Percentiles rank a stretch among this genome's conserved stretches.
Conservation (phyloP, 1,140 invertebrate species). For the Elymnias hypermnestra region DNA sequence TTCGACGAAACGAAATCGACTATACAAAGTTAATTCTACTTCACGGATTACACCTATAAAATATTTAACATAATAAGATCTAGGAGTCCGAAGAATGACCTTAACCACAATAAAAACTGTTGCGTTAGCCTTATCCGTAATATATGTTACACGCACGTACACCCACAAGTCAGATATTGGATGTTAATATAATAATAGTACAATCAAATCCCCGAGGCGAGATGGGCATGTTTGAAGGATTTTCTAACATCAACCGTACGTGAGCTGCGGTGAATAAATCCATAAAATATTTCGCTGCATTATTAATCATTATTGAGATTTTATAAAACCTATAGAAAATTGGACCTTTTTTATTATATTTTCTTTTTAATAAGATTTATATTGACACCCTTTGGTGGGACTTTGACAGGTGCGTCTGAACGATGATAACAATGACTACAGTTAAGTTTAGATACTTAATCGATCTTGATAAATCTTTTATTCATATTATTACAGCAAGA, state of each 20-base stretch:
- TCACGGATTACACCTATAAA: no score
- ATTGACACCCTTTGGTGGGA: no score
- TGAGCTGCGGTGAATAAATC: constrained; percentile 1
- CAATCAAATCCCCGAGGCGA: constrained; percentile 14
- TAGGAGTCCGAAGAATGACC: no score
- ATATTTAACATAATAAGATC: no score
- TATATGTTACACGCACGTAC: constrained; percentile 14
- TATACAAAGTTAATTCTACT: no score
- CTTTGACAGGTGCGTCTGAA: background rate
- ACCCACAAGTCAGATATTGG: constrained; percentile 12
- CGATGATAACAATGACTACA: no score
- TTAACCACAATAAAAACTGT: no score
- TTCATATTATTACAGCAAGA: no score
- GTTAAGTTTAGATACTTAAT: no score
- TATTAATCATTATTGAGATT: background rate
- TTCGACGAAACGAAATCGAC: no score
- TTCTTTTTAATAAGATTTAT: background rate
- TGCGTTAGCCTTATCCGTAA: constrained; percentile 2
- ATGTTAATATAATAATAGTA: constrained; percentile 17
- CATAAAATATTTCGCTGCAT: constrained; percentile 5
- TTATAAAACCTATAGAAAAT: background rate
- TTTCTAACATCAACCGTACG: constrained; percentile 12
- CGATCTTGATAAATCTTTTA: no score
- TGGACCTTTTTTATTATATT: background rate
- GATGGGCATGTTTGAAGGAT: constrained; percentile 12